Conservation (phyloP, 2,797 vertebrate species). For the Poecilia wingei region DNA sequence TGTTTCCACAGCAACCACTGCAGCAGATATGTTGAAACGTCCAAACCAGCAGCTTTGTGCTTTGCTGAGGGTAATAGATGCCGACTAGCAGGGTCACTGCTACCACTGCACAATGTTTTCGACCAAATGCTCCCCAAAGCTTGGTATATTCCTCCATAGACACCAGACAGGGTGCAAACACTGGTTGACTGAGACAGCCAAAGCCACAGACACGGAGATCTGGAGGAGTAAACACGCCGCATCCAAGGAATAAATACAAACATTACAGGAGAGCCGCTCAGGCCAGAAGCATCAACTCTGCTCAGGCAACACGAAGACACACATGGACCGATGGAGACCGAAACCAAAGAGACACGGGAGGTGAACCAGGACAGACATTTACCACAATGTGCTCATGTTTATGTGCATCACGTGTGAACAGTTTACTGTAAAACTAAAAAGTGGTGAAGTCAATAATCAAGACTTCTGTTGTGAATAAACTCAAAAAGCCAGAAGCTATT, state of each 20-base stretch:
- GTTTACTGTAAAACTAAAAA: too few relatives aligned
- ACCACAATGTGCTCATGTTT: slow-evolving; percentile 21
- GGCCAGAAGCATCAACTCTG: slow-evolving; percentile 32
- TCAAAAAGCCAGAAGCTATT: background rate
- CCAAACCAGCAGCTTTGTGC: slow-evolving; percentile 13
- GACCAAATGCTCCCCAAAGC: slow-evolving; percentile 37
- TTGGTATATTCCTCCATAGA: slow-evolving; percentile 54
- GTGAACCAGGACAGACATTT: slow-evolving; percentile 37
- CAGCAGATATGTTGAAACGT: slow-evolving; percentile 24
- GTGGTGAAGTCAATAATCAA: background rate
- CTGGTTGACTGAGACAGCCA: slow-evolving; percentile 35
- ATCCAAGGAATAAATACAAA: slow-evolving; percentile 45
- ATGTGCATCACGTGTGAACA: slow-evolving; percentile 1
- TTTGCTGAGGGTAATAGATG: background rate
- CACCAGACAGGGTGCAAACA: slow-evolving; percentile 52
- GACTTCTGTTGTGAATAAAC: background rate
- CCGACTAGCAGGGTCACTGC: slow-evolving; percentile 14
- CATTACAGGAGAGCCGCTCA: slow-evolving; percentile 22
- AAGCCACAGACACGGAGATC: slow-evolving; percentile 30
- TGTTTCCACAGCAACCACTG: slow-evolving; percentile 65
- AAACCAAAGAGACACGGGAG: slow-evolving; percentile 50
- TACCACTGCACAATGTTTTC: slow-evolving; percentile 13
- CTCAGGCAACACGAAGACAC: slow-evolving; percentile 39
- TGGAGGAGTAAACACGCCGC: slow-evolving; percentile 11
- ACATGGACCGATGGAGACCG: slow-evolving; percentile 32